Base-by-base conservation (phyloP, 2,113 vertebrate species). In the Halcyon senegalensis region DNA sequence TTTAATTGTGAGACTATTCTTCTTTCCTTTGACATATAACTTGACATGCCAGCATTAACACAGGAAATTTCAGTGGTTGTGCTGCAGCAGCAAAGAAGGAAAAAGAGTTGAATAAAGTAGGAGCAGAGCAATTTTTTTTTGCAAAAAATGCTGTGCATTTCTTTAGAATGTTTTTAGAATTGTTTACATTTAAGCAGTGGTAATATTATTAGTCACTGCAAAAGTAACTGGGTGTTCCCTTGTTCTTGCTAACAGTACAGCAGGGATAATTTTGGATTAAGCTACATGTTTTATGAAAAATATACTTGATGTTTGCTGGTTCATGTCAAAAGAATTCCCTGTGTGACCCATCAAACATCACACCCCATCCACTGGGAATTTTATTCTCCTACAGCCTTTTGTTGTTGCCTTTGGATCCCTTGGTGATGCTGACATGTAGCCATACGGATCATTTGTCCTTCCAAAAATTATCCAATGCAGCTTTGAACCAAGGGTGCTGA, bases 201-300 rank as follows among this genome's bases (percentile, higher is more conserved):
- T 92, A 89, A 94, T 89, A 87, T 80, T 92, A 94, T 96, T 95
- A 96, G 93, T 94, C 91, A 94, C 56, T 92, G 89, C 41, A 50
- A 63, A 91, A 96, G 82, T 94, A 93, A 91, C 80, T 95, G 96
- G 94, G 94, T 91, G 89, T 97, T 97, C 87, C 94, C 91, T 84
- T 89, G 46, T 83, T 84, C 93, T 94, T 0, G 1, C 68, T 96
- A 84, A 92, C 86, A 96, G 93, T 96, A 88, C 87, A 86, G 73
- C 63, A 66, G 41, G 91, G 80, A 87, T 91, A 93, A 93, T 88
- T 95, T 93, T 96, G 95, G 92, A 96, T 84, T 87, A 95, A 87
- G 48, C 48, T 90, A 67, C 59, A 72, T 58, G 78, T 80, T 85
- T 92, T 84, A 87, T 92, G 74, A 97, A 97, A 94, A 95, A 86